Percentiles rank a stretch among this genome's conserved stretches.
phyloP scores from a whole-genome alignment of 2,888 invertebrate species.

The Cyaniris semiargus region DNA sequence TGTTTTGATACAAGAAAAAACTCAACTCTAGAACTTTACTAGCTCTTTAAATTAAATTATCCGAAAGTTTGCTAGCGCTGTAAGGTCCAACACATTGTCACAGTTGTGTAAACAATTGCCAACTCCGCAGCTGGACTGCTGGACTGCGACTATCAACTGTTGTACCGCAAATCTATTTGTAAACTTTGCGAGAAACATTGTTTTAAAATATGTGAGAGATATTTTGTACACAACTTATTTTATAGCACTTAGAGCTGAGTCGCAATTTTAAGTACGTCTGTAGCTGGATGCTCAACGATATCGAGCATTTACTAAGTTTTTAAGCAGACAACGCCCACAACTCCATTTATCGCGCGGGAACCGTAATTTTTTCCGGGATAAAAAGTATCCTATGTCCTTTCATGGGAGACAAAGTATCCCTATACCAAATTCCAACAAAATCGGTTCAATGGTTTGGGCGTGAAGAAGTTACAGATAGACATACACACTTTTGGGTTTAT shows the following conservation, averaged over 20 bases:
- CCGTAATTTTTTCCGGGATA: too few species aligned
- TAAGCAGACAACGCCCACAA: too few species aligned
- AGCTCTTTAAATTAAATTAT: conserved; percentile 23
- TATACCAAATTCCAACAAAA: background rate
- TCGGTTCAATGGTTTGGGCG: background rate
- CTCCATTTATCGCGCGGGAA: too few species aligned
- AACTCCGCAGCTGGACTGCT: conserved; percentile 48
- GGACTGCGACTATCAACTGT: conserved; percentile 35
- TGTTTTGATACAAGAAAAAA: background rate
- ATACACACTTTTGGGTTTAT: too few species aligned
- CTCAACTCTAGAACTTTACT: background rate
- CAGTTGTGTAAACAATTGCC: conserved; percentile 49
- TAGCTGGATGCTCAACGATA: too few species aligned
- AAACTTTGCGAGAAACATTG: conserved; percentile 1
- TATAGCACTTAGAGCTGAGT: too few species aligned
- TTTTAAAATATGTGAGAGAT: background rate
- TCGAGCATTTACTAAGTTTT: too few species aligned
- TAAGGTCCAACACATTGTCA: conserved; percentile 42
- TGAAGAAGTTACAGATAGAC: background rate
- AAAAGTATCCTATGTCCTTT: too few species aligned
- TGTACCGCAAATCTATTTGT: conserved; percentile 8
- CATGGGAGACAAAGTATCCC: too few species aligned
- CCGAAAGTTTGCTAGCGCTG: conserved; percentile 21
- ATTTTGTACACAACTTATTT: background rate
- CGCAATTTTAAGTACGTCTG: too few species aligned